Evolutionary conservation across 1,140 invertebrate genomes (phyloP), one percentile per base, ranked within the genome.

Genomic region (Hycleus phaleratus): DNA sequence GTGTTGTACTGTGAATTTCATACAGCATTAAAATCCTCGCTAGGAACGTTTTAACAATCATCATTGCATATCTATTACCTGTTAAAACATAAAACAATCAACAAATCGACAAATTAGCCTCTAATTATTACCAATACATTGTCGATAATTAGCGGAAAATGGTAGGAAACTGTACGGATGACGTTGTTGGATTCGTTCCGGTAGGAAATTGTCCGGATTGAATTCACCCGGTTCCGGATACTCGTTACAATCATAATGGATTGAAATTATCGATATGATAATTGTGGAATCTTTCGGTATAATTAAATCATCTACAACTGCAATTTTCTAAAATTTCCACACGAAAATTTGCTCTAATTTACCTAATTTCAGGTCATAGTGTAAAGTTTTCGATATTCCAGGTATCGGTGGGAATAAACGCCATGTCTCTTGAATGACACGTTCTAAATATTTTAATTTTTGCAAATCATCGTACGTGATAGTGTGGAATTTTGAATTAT

Each of bases 41-140:
- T 32, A 32, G 32, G 7, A 85, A 62, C 6, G 82, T 78, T 67
- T 86, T 85, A 50, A 82, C 53, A 67, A 87, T 84, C 51, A 84
- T 70, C 69, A 81, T 73, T 3, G 85, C 85, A 64, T 84, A 87
- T 64, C 82, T 83, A 54, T 82, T 79, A 50, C 84, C 83, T 64
- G 47, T 18, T 18, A 18, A 50, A 32, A 32, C 4, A 5, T 1
- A 7, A 32, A 32, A 7, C 7, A 32, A 5, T 32, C 32, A 5
- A 18, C 18, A 18, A 18, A 18, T 18, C 18, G 18, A 18, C 18
- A 18, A 18, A 18, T 18, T 18, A 18, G 18, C 18, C 18, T 2
- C 18, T 2, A 18, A 18, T 18, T 18, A 18, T n/a, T 42, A 52
- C 50, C 50, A 2, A 52, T 52, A 26, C 50, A 52, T 4, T 24